These are phyloP conservation scores for Euura lappo DNA, from an alignment of 1,140 invertebrate genomes.

Conservation along the genomic window DNA sequence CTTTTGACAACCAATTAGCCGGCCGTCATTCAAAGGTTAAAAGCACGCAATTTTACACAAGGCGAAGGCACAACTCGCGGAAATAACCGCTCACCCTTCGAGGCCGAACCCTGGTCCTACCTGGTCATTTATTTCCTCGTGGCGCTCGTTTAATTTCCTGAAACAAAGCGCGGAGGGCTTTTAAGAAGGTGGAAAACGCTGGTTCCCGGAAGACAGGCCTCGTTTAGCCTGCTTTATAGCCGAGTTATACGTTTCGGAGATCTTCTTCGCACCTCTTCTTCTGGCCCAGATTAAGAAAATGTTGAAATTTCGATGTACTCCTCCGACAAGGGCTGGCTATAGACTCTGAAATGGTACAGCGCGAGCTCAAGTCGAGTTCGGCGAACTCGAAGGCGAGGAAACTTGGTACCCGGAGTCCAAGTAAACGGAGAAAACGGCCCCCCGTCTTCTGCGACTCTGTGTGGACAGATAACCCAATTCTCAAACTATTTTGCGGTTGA, in stretches of 20 bases:
- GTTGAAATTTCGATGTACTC: too few species aligned
- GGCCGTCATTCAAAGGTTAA: background rate
- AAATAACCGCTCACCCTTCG: background rate
- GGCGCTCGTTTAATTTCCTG: constrained; percentile 2
- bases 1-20: background rate
- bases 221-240: constrained; percentile 5
- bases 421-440: background rate
- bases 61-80: background rate
- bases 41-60: background rate
- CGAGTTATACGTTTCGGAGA: background rate
- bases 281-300: background rate
- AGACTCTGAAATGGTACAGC: too few species aligned
- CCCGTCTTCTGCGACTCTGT: background rate
- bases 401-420: too few species aligned
- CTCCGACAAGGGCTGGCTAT: too few species aligned
- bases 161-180: background rate
- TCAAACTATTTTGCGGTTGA: background rate
- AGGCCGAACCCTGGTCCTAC: background rate
- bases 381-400: too few species aligned
- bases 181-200: background rate
- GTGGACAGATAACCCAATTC: constrained; percentile 6
- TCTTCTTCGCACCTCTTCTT: background rate
- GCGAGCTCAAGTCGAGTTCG: too few species aligned
- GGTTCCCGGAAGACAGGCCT: background rate
- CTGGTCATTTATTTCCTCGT: constrained; percentile 3